Evolutionary conservation across 1,140 invertebrate genomes (phyloP), one percentile per base, ranked within the genome.

Genomic region (Drosophila prosaltans): DNA sequence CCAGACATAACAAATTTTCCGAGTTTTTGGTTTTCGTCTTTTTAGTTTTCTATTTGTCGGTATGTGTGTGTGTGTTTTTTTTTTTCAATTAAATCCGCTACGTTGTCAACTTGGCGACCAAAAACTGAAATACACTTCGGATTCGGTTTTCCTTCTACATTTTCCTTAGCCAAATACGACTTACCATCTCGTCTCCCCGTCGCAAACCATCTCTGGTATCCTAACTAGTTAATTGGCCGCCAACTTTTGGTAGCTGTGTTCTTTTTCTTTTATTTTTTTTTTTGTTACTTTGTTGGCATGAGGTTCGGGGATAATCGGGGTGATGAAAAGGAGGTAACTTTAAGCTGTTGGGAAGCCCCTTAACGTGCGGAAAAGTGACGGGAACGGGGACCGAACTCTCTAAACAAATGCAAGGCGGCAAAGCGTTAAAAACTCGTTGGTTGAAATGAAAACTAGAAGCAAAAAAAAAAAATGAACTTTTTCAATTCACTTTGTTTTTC

Each of bases 401-500:
- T 89, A 83, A 83, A 80, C 84, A 83, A 88, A 89, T 89, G 83
- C 72, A 74, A 80, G 80, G 84, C 83, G 83, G 61, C 77, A 80
- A 78, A 83, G 84, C 83, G 83, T 88, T 88, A 72, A 80, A 83
- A 88, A 88, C 83, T 89, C 74, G 61, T 16, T 76, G 61, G 74
- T 48, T 2, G 26, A 77, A 51, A 51, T 8, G 2, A 36, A 77
- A 70, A 77, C 74, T 71, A 78, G 41, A 66, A 16, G 16, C 16
- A 16, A 83, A 21, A 48, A 24, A 48, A 24, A 7, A 36, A 71
- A 77, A 65, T 61, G 88, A 89, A 83, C 68, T 86, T 88, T 86
- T 78, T 65, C 83, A 86, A 86, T 86, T 86, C 82, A 88, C 69
- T 83, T 86, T 85, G 73, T 80, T 77, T 80, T 67, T 68, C 61